Percentiles rank a stretch among this genome's conserved stretches.
Evolutionary conservation across 2,113 vertebrate species (phyloP).

Genomic region (Myiozetetes cayanensis): DNA sequence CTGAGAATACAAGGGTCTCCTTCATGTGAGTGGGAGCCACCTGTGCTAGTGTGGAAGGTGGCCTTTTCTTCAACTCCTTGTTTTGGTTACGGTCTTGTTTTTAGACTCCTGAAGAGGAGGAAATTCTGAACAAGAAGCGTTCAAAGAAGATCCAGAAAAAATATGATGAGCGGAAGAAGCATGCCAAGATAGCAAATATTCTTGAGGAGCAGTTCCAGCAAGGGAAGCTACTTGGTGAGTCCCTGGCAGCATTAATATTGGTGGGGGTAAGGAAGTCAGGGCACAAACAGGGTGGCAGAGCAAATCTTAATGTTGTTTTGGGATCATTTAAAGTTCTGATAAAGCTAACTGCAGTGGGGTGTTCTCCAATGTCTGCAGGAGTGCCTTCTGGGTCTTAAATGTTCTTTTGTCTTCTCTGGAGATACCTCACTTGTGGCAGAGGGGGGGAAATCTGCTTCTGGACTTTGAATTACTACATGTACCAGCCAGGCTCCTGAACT

Average conservation of each 20-base stretch:
- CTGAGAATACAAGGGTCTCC: background rate
- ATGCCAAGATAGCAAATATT: conserved; percentile 89
- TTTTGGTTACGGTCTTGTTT: background rate
- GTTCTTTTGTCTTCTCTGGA: background rate
- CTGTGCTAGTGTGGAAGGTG: background rate
- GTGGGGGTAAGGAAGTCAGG: background rate
- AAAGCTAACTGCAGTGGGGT: background rate
- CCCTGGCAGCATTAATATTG: background rate
- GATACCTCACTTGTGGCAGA: background rate
- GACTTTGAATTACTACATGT: background rate
- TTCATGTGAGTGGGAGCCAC: background rate
- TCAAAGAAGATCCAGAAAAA: conserved; percentile 99
- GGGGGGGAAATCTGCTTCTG: background rate
- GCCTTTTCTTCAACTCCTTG: background rate
- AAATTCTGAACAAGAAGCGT: conserved; percentile 95
- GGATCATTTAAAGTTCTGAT: background rate
- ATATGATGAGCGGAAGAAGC: conserved; percentile 91
- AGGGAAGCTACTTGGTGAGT: conserved; percentile 95
- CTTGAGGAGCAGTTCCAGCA: conserved; percentile 97
- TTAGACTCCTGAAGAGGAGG: conserved; percentile 96
- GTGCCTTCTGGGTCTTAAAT: background rate
- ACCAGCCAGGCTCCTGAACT: background rate
- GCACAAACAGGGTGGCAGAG: background rate
- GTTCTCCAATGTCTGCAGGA: background rate
- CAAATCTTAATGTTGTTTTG: background rate